Conservation (phyloP, 2,113 vertebrate species). For the Chaetodon trifascialis region DNA sequence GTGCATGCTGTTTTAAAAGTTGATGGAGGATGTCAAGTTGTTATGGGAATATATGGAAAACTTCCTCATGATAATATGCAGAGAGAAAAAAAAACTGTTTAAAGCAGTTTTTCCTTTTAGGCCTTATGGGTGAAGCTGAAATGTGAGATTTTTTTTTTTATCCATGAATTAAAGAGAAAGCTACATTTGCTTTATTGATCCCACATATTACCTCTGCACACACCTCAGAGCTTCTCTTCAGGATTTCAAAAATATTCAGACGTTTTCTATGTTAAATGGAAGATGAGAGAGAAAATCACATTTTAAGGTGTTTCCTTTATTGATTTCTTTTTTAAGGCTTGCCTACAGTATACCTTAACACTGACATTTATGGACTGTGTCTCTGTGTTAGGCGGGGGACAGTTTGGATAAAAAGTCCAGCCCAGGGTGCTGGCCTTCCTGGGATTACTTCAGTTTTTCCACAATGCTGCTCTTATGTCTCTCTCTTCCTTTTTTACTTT, state of each 20-base stretch:
- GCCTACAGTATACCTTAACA: slow-evolving; percentile 3
- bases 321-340: slow-evolving; percentile 24
- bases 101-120: background rate
- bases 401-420: background rate
- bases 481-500: slow-evolving; percentile 24
- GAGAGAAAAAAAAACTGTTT: background rate
- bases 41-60: slow-evolving; percentile 30
- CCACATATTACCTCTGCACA: background rate
- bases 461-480: slow-evolving; percentile 50
- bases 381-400: slow-evolving; percentile 35
- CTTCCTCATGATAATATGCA: background rate
- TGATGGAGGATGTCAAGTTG: slow-evolving; percentile 51
- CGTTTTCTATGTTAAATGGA: background rate
- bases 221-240: background rate
- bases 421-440: slow-evolving; percentile 41
- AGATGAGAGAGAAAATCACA: slow-evolving; percentile 14
- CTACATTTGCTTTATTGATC: slow-evolving; percentile 25
- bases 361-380: slow-evolving; percentile 21
- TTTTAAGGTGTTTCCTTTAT: slow-evolving; percentile 9
- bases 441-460: slow-evolving; percentile 79
- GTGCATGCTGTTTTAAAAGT: slow-evolving; percentile 44
- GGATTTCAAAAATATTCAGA: background rate
- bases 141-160: slow-evolving; percentile 10
- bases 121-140: slow-evolving; percentile 16
- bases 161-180: slow-evolving; percentile 25